Percentiles rank a stretch among this genome's conserved stretches.
Conservation (phyloP, 2,888 invertebrate species). For the Parapristionchus giblindavisi region DNA sequence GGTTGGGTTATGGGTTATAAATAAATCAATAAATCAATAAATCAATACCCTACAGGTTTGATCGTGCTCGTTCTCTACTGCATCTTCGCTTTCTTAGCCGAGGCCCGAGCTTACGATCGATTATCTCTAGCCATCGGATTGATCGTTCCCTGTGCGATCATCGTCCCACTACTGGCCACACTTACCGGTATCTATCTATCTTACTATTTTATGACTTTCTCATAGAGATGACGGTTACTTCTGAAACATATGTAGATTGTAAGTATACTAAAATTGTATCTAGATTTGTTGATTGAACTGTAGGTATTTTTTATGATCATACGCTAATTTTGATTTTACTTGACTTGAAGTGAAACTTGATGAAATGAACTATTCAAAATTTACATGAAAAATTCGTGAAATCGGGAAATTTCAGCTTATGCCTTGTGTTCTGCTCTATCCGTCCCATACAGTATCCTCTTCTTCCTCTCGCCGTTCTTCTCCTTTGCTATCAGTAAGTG, state of each 20-base stretch:
- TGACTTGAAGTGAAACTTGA: no score
- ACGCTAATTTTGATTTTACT: no score
- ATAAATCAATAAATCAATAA: background rate
- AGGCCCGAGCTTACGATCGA: background rate
- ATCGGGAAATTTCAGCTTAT: background rate
- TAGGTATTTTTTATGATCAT: no score
- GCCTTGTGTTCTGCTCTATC: slow-evolving; percentile 7
- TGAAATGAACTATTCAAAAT: no score
- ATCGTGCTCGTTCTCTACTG: background rate
- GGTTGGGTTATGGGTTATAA: no score
- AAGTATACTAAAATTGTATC: no score
- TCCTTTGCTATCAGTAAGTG: slow-evolving; percentile 44
- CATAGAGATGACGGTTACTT: background rate
- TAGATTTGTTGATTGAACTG: no score
- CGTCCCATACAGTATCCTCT: slow-evolving; percentile 45
- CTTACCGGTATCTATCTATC: background rate
- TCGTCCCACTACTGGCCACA: slow-evolving; percentile 36
- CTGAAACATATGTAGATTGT: no score
- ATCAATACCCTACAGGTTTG: background rate
- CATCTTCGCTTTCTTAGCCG: background rate
- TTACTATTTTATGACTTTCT: background rate
- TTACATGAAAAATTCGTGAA: no score
- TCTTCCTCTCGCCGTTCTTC: slow-evolving; percentile 48
- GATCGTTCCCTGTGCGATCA: slow-evolving; percentile 39
- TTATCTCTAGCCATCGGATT: background rate